Base-by-base conservation (phyloP, 92 coral and sea anemone genomes). In the Plumapathes pennacea region DNA sequence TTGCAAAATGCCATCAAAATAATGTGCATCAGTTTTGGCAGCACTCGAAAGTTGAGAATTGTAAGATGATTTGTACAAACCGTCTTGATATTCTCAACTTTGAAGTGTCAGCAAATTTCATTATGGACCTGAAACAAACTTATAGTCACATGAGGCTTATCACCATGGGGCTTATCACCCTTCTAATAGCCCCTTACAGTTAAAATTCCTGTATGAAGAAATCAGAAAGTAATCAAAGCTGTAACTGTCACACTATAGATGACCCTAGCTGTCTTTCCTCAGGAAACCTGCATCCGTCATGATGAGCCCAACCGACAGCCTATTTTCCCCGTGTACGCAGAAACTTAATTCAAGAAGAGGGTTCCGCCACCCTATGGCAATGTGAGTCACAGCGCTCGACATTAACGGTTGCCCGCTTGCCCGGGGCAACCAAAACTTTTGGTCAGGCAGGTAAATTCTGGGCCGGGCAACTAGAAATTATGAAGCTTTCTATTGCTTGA, bases 261-360 rank as follows among this genome's bases (percentile, higher is more conserved):
- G n/a, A n/a, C n/a, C n/a, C n/a, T n/a, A n/a, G n/a, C n/a, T n/a
- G 12, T 12, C 27, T 27, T 18, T 15, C 38, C 50, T 5, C 32
- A 42, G 67, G 29, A 60, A 54, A 44, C 7, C 54, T 42, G 32
- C 43, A 23, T 37, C 55, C 3, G 29, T 38, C 1, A 60, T 77
- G 25, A 61, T 71, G 78, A 77, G 84, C 24, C 84, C 84, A 20
- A 77, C 84, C n/a, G 84, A 77, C 31, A 77, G 37, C 45, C 32
- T 77, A 25, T 77, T 77, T 39, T 77, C 84, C 23, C 84, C 84
- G 0, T 77, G 84, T 28, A 50, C 84, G 10, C 67, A 62, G 38
- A 64, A 71, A 57, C 56, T 77, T 7, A 46, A 49, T 28, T 70
- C 72, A 18, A 60, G 57, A 33, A 46, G 72, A 11, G 84, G 78